These are phyloP conservation scores for Holacanthella duospinosa DNA, from an alignment of 2,888 invertebrate species.

Conservation along the genomic window DNA sequence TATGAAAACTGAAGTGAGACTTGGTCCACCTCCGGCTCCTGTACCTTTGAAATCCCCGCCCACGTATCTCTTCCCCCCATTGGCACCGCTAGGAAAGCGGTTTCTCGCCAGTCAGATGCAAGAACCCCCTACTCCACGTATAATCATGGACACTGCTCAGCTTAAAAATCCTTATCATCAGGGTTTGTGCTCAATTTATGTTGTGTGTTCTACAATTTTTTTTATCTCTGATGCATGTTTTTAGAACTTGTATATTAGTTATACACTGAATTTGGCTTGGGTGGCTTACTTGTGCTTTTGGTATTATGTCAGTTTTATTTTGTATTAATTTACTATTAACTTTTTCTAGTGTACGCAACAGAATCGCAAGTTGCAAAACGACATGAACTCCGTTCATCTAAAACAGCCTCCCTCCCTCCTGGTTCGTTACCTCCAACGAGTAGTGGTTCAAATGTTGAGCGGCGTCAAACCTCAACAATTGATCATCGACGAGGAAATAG, in stretches of 20 bases:
- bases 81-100: slow-evolving; percentile 13
- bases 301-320: not conserved
- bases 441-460: not conserved
- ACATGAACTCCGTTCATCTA: slow-evolving; percentile 1
- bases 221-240: not conserved
- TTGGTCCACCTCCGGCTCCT: slow-evolving; percentile 28
- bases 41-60: slow-evolving; percentile 27
- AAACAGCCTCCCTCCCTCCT: slow-evolving; percentile 20
- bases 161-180: slow-evolving; percentile 15
- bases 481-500: slow-evolving; percentile 37
- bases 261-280: not conserved
- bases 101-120: slow-evolving; percentile 9
- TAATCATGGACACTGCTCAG: slow-evolving; percentile 4
- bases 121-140: not conserved
- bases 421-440: slow-evolving; percentile 12
- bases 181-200: slow-evolving; percentile 12
- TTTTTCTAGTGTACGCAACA: slow-evolving; percentile 16
- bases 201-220: not conserved
- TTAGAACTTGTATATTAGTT: not conserved
- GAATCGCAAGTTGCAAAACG: slow-evolving; percentile 2
- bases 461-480: slow-evolving; percentile 1
- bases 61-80: slow-evolving; percentile 14
- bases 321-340: not conserved
- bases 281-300: not conserved
- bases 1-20: not conserved